Evolutionary conservation across 64 coral and sea anemone genomes (phyloP).

Genomic region (Montipora efflorescens): DNA sequence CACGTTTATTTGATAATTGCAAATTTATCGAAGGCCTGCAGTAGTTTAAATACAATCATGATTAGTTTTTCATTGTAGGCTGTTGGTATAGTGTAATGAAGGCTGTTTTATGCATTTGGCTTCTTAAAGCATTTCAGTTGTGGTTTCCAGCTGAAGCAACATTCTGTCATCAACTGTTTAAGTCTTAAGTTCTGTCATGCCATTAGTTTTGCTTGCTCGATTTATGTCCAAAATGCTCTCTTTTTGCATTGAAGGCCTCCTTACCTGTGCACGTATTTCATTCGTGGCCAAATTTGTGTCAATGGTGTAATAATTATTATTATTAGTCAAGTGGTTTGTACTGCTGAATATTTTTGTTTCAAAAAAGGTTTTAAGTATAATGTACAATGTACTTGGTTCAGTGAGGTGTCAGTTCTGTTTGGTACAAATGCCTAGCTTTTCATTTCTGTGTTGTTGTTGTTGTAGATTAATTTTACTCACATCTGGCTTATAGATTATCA

Average conservation of each 20-base stretch:
- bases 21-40: conserved; percentile 45
- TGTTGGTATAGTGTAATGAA: background rate
- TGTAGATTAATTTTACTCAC: background rate
- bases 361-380: background rate
- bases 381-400: background rate
- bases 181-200: background rate
- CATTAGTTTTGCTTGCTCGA: background rate
- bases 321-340: no score
- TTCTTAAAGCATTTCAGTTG: conserved; percentile 17
- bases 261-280: no score
- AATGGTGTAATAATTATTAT: no score
- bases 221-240: background rate
- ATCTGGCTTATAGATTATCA: conserved; percentile 9
- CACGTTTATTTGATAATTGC: conserved; percentile 14
- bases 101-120: conserved; percentile 35
- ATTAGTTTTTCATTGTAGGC: conserved; percentile 52
- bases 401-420: background rate
- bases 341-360: background rate
- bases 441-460: background rate
- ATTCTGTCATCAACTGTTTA: conserved; percentile 43
- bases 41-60: conserved; percentile 33
- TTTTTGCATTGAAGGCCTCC: no score
- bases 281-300: no score
- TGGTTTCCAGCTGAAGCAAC: conserved; percentile 64
- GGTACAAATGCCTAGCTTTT: background rate